A percentile compares a stretch with the other conserved stretches of the same genome.
phyloP scores from a whole-genome alignment of 2,797 vertebrate species.

The Coranthus polyacanthus region DNA sequence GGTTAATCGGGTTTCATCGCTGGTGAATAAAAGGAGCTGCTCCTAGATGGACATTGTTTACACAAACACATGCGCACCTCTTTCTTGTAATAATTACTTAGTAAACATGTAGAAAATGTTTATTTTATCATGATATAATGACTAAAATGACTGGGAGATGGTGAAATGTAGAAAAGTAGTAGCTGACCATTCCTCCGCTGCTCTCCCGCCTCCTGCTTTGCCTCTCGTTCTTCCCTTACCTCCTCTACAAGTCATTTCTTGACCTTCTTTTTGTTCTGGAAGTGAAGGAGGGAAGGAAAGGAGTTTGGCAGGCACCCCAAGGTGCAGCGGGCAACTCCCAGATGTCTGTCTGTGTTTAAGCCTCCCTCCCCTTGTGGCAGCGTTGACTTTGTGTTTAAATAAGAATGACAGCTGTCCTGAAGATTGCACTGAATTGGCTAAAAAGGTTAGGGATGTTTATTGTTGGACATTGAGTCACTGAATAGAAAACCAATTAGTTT shows the following conservation, averaged over 20 bases:
- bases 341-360: constrained; percentile 41
- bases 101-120: not conserved
- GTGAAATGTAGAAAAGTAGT: constrained; percentile 8
- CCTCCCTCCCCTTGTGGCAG: constrained; percentile 1
- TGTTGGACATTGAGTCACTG: constrained; percentile 14
- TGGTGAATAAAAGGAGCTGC: not conserved
- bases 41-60: constrained; percentile 2
- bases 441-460: constrained; percentile 17
- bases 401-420: constrained; percentile 26
- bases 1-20: constrained; percentile 29
- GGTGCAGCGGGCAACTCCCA: constrained; percentile 30
- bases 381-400: constrained; percentile 18
- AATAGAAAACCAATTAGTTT: constrained; percentile 2
- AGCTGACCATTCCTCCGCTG: constrained; percentile 12
- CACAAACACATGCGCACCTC: not conserved
- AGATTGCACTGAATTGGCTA: constrained; percentile 30
- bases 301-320: constrained; percentile 17
- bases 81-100: not conserved
- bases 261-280: not conserved
- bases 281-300: constrained; percentile 13
- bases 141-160: not conserved
- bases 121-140: not conserved
- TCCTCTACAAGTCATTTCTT: constrained; percentile 5
- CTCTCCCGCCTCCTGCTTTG: constrained; percentile 4
- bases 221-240: constrained; percentile 1